Percentiles rank a stretch among this genome's conserved stretches.
These are phyloP conservation scores for Panagrolaimus sp. DNA, from an alignment of 1,140 invertebrate species.

Conservation along the genomic window DNA sequence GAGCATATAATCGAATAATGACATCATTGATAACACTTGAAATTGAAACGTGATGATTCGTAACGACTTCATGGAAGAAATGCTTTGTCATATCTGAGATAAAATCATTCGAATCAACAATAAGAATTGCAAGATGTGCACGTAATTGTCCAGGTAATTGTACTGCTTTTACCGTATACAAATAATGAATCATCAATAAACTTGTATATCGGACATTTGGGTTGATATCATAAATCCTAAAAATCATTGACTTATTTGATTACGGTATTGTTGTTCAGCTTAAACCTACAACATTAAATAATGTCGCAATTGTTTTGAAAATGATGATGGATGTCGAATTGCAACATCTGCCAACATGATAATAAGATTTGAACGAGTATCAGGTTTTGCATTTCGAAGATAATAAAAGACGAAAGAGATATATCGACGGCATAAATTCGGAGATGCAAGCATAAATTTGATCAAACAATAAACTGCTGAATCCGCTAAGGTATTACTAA, in stretches of 20 bases:
- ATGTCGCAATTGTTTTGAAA: neutral
- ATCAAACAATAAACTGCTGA: neutral
- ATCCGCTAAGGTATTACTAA: neutral
- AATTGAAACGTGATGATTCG: neutral
- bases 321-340: conserved; percentile 6
- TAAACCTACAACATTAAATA: neutral
- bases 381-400: neutral
- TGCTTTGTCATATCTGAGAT: neutral
- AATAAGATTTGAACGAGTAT: neutral
- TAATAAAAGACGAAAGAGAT: neutral
- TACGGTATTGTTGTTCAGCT: neutral
- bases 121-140: neutral
- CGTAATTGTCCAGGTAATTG: neutral
- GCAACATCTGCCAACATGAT: neutral
- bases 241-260: neutral
- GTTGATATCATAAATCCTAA: neutral
- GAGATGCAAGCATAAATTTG: neutral
- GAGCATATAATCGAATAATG: too few species aligned
- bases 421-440: neutral
- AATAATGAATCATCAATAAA: neutral
- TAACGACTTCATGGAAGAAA: conserved; percentile 7
- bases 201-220: neutral
- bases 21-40: too few species aligned
- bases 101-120: neutral
- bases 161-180: conserved; percentile 7